Evolutionary conservation across 2,113 vertebrate genomes (phyloP).

Genomic region (Leptosomus discolor): DNA sequence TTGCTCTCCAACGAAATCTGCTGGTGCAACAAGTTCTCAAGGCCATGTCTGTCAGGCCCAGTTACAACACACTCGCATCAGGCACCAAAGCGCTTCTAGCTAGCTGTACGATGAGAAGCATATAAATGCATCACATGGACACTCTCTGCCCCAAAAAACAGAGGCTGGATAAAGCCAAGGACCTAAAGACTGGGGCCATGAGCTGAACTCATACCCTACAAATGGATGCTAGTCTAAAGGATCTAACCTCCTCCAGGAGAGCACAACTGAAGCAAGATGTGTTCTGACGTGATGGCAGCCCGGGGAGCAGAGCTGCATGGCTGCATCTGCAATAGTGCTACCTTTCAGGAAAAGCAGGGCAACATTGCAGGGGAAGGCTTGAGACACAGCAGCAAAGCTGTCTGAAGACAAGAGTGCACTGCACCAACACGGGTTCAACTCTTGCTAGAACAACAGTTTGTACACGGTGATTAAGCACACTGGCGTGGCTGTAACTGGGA

Average conservation of each 20-base stretch:
- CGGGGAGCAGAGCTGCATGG: not conserved
- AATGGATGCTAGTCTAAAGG: not conserved
- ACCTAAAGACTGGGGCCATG: not conserved
- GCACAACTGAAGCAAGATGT: accelerated
- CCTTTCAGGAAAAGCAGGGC: not conserved
- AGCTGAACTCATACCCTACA: not conserved
- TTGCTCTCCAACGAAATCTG: not conserved
- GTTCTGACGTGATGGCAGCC: not conserved
- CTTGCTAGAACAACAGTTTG: not conserved
- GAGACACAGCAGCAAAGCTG: not conserved
- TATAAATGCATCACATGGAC: not conserved
- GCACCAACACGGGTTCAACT: not conserved
- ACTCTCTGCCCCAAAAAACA: not conserved
- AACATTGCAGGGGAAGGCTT: not conserved
- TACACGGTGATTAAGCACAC: not conserved
- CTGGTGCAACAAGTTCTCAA: not conserved
- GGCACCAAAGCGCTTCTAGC: not conserved
- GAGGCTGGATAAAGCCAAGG: not conserved
- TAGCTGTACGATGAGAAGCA: not conserved
- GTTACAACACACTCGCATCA: not conserved
- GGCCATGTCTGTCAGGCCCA: not conserved
- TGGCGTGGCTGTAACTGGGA: not conserved
- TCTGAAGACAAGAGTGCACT: not conserved
- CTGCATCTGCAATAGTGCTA: not conserved
- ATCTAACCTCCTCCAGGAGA: not conserved